A percentile compares a stretch with the other conserved stretches of the same genome.
Conservation (phyloP, 2,888 invertebrate species). For the Limenitis camilla region DNA sequence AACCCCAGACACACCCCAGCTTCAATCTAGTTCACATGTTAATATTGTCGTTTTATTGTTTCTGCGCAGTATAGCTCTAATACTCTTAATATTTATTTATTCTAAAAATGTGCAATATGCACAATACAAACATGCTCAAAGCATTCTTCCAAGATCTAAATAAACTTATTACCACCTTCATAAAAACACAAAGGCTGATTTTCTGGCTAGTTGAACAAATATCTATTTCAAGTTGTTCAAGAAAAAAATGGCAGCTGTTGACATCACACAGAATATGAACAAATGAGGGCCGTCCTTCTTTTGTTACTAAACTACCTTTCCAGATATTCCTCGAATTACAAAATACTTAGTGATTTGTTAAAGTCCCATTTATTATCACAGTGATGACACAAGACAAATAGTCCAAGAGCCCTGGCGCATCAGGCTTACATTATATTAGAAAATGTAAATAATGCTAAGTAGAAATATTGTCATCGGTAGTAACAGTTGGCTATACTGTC, state of each 20-base stretch:
- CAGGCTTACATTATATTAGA: no score
- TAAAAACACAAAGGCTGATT: constrained; percentile 61
- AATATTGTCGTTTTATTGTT: not conserved
- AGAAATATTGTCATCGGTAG: no score
- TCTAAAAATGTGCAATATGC: constrained; percentile 31
- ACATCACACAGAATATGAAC: constrained; percentile 50
- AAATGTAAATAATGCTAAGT: no score
- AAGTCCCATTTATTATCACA: constrained; percentile 50
- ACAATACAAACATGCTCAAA: constrained; percentile 28
- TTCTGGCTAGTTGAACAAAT: constrained; percentile 72
- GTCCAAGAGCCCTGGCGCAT: not conserved
- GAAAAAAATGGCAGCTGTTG: constrained; percentile 69
- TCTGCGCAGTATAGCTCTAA: not conserved
- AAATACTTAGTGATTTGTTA: constrained; percentile 74
- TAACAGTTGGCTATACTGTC: no score
- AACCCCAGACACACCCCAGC: no score
- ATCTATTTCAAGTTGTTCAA: constrained; percentile 59
- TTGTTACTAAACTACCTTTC: constrained; percentile 66
- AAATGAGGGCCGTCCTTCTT: constrained; percentile 54
- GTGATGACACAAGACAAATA: not conserved
- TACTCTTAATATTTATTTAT: constrained; percentile 31
- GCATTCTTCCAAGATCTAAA: constrained; percentile 27
- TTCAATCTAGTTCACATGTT: no score
- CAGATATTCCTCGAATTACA: constrained; percentile 67
- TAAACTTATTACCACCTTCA: constrained; percentile 51